A percentile compares a stretch with the other conserved stretches of the same genome.
These are phyloP conservation scores for Spatula clypeata DNA, from an alignment of 2,797 vertebrate species.

Conservation along the genomic window DNA sequence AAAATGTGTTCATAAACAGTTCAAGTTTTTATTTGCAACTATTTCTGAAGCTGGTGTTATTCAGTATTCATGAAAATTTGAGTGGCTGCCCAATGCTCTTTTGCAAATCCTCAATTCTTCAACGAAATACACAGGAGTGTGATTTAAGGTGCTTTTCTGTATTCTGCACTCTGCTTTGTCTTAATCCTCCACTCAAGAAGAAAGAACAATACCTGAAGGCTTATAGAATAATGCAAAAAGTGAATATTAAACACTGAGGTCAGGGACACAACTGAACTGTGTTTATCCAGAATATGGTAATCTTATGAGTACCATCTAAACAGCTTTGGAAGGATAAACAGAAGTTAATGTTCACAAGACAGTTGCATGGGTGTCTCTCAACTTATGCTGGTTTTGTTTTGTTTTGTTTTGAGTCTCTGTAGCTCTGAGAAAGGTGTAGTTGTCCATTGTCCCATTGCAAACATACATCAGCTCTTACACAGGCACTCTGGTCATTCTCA, in stretches of 20 bases:
- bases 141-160: background rate
- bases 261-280: background rate
- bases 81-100: background rate
- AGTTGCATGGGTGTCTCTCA: background rate
- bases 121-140: background rate
- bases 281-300: background rate
- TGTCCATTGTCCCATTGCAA: background rate
- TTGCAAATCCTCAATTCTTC: background rate
- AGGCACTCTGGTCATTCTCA: background rate
- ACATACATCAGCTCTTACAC: rapidly evolving
- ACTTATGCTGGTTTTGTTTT: background rate
- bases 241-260: background rate
- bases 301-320: background rate
- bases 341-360: background rate
- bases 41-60: background rate
- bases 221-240: background rate
- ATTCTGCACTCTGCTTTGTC: background rate
- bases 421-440: background rate
- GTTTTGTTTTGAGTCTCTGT: too few relatives aligned
- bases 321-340: background rate
- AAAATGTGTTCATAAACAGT: background rate
- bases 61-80: background rate
- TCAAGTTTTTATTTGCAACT: background rate
- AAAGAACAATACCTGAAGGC: background rate
- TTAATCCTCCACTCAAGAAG: background rate